Evolutionary conservation across 2,113 vertebrate genomes (phyloP), one percentile per base, ranked within the genome.

Genomic region (Zosterops japonicus): DNA sequence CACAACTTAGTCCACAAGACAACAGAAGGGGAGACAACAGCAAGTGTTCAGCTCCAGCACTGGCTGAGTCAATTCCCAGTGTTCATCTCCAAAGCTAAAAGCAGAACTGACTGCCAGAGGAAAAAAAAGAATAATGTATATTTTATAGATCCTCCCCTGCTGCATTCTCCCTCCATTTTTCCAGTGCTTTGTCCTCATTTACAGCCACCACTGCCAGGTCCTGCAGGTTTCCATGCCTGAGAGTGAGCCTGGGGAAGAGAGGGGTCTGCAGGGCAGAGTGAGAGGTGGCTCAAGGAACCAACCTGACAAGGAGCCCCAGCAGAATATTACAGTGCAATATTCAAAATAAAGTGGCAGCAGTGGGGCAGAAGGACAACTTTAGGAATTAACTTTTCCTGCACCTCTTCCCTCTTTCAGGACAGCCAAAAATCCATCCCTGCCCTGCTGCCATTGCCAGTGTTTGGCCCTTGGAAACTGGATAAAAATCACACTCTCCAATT

Each of bases 251-350:
- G 55, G 27, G 35, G 57, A 79, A 14, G 11, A 74, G 70, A 9
- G 29, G 29, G 19, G 19, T 5, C 39, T 36, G 52, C 8, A 7
- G 33, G 65, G 46, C 56, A 79, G 39, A 77, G 20, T 1, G 35
- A 31, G 14, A 14, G 12, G 71, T 5, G 44, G 29, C 52, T 29
- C 76, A 25, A 25, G 63, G 25, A 18, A 36, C 69, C 35, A 20
- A 2, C 4, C 18, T 27, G n/a, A 16, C 8, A 18, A 29, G 50
- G 11, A 72, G 55, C n/a, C 53, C 41, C 67, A 60, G 52, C 25
- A 17, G 28, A 27, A 14, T 16, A 2, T 36, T 15, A 10, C 0
- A 0, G 35, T 12, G 21, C 60, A 59, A 2, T 3, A 28, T 2
- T 12, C 56, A 27, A 39, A 24, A 17, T 20, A 4, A 72, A 42